phyloP scores from a whole-genome alignment of 2,888 invertebrate species.

The Tetragonula carbonaria region DNA sequence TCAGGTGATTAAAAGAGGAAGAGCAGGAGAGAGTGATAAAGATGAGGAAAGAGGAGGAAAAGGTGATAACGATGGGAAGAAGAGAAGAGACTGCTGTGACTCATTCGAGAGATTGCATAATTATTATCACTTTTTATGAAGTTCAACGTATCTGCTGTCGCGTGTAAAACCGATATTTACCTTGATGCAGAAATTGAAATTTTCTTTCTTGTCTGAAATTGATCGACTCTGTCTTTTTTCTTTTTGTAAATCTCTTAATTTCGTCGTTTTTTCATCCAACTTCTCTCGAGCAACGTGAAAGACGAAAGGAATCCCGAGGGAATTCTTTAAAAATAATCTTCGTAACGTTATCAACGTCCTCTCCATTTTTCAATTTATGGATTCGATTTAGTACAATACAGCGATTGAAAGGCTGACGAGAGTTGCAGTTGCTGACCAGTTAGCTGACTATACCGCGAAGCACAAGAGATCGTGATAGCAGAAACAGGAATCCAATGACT shows the following conservation, averaged over 20 bases:
- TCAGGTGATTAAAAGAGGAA: no score
- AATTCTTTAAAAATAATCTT: background rate
- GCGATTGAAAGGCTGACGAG: background rate
- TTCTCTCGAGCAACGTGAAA: background rate
- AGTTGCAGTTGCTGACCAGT: background rate
- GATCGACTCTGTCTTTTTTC: background rate
- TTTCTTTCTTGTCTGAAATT: background rate
- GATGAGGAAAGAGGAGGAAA: no score
- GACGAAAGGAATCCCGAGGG: background rate
- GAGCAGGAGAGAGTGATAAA: no score
- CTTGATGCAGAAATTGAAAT: background rate
- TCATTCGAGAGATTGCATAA: background rate
- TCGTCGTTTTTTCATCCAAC: background rate
- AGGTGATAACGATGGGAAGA: no score
- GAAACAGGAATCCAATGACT: background rate
- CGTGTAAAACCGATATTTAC: background rate
- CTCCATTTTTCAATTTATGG: background rate
- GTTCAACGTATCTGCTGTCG: background rate
- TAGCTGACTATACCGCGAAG: background rate
- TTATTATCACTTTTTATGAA: background rate
- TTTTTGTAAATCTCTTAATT: background rate
- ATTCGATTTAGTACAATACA: background rate
- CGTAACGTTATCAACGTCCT: background rate
- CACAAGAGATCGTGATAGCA: background rate
- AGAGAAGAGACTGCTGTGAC: background rate